Evolutionary conservation across 2,888 invertebrate species (phyloP).

Genomic region (Hyles lineata): DNA sequence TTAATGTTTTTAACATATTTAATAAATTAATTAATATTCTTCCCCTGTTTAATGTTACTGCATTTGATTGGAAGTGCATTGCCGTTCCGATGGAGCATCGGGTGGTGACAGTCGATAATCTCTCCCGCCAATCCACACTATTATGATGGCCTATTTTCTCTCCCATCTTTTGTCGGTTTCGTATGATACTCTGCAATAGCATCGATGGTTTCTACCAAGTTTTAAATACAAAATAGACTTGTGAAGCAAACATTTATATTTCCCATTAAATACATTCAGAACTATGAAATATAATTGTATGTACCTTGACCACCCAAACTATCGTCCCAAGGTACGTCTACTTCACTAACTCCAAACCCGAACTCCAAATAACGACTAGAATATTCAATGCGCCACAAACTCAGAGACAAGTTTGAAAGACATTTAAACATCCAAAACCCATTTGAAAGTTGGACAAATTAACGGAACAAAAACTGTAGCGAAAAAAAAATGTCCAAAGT

Average conservation of each 20-base stretch:
- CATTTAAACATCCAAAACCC: constrained; percentile 26
- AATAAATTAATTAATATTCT: too few relatives aligned
- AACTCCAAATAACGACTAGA: not conserved
- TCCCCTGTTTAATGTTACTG: too few relatives aligned
- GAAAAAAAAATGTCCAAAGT: constrained; percentile 46
- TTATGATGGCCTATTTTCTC: not conserved
- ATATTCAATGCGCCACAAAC: constrained; percentile 15
- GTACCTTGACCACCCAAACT: not conserved
- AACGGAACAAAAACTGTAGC: constrained; percentile 42
- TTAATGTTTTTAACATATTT: too few relatives aligned
- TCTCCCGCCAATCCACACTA: too few relatives aligned
- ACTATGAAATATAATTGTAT: not conserved
- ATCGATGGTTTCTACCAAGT: too few relatives aligned
- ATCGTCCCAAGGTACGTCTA: not conserved
- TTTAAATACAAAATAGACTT: too few relatives aligned
- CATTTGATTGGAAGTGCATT: too few relatives aligned
- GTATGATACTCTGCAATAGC: too few relatives aligned
- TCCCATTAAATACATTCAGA: not conserved
- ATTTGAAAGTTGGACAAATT: constrained; percentile 24
- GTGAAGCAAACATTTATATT: not conserved
- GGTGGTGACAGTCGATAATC: too few relatives aligned
- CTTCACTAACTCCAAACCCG: not conserved
- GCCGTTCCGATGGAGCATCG: too few relatives aligned
- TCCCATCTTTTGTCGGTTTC: too few relatives aligned
- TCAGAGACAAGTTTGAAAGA: constrained; percentile 21